phyloP scores from a whole-genome alignment of 2,113 vertebrate species.

The Fukomys damarensis region DNA sequence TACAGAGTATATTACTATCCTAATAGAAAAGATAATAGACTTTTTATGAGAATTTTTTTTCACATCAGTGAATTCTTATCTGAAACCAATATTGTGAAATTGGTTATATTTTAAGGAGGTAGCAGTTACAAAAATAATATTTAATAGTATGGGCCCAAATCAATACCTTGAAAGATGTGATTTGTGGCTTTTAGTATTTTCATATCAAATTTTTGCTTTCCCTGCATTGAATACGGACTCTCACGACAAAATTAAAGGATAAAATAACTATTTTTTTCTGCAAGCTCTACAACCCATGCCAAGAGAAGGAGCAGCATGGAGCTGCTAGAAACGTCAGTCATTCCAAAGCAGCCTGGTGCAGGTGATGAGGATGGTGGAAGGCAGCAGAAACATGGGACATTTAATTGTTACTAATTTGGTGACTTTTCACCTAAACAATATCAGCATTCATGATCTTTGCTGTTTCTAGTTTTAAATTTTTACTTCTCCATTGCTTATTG shows the following conservation, averaged over 20 bases:
- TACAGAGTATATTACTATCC: not conserved
- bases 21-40: not conserved
- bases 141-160: not conserved
- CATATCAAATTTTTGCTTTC: not conserved
- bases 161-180: not conserved
- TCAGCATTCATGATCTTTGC: not conserved
- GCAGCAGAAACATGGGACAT: not conserved
- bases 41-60: not conserved
- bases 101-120: not conserved
- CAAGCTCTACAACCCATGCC: not conserved
- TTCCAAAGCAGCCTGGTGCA: not conserved
- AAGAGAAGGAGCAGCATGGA: not conserved
- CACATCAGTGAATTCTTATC: not conserved
- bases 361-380: not conserved
- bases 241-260: not conserved
- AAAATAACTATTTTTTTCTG: not conserved
- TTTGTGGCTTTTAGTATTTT: not conserved
- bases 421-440: not conserved
- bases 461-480: not conserved
- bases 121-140: not conserved
- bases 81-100: not conserved
- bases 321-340: not conserved
- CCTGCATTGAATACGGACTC: not conserved
- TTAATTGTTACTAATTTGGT: not conserved
- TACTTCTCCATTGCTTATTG: not conserved